Evolutionary conservation across 2,888 invertebrate species (phyloP).

Genomic region (Lithosia quadra): DNA sequence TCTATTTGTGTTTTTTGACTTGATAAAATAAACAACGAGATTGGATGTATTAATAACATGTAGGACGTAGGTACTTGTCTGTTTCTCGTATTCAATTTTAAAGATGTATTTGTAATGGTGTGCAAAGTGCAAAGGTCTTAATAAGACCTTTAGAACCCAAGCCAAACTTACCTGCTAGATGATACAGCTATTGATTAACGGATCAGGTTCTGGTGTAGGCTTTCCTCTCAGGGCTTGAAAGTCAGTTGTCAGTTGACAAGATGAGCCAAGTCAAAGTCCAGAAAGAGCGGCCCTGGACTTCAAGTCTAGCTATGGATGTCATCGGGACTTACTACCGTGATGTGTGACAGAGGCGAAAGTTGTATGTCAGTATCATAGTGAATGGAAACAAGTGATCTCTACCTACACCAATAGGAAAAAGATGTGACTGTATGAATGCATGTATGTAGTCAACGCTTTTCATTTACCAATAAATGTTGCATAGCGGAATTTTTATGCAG

Average conservation of each 20-base stretch:
- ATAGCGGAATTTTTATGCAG: not conserved
- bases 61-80: too few relatives aligned
- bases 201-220: not conserved
- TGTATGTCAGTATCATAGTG: too few relatives aligned
- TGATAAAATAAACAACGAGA: not conserved
- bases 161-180: too few relatives aligned
- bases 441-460: not conserved
- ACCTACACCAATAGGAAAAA: too few relatives aligned
- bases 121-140: not conserved
- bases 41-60: not conserved
- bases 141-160: not conserved
- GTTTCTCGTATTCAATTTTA: too few relatives aligned
- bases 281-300: not conserved
- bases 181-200: too few relatives aligned
- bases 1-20: slow-evolving; percentile 3
- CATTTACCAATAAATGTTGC: not conserved
- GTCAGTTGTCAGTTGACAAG: not conserved
- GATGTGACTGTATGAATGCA: too few relatives aligned
- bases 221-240: not conserved
- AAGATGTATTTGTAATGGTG: too few relatives aligned
- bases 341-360: too few relatives aligned
- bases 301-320: too few relatives aligned
- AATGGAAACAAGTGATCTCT: too few relatives aligned
- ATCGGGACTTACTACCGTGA: too few relatives aligned
- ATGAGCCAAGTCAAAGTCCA: not conserved